These are phyloP conservation scores for Pocillopora grandis DNA, from an alignment of 92 coral and sea anemone genomes.

Conservation along the genomic window DNA sequence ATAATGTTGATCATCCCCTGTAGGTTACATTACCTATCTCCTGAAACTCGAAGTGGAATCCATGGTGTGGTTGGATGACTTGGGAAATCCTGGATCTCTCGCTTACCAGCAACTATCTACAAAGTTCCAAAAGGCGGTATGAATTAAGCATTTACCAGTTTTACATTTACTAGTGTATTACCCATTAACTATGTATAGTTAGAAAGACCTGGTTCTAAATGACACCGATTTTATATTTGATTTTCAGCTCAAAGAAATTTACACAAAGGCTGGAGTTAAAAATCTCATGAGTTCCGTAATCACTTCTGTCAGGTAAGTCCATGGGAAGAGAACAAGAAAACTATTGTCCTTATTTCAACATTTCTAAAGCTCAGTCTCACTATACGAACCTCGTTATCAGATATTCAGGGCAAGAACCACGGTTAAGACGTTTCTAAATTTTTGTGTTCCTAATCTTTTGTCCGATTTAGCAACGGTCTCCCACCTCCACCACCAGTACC, in stretches of 20 bases:
- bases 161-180: not conserved
- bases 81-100: conserved; percentile 54
- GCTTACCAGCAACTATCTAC: conserved; percentile 55
- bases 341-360: no score
- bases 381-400: not conserved
- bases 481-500: conserved; percentile 34
- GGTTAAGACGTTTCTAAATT: not conserved
- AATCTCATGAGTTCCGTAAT: conserved; percentile 5
- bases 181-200: no score
- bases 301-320: conserved; percentile 29
- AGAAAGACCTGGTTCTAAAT: no score
- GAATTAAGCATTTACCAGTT: not conserved
- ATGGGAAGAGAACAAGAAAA: not conserved
- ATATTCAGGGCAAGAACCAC: not conserved
- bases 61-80: conserved; percentile 59
- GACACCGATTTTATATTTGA: not conserved
- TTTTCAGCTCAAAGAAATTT: conserved; percentile 5
- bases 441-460: not conserved
- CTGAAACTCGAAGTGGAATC: conserved; percentile 40
- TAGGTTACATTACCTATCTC: conserved; percentile 60
- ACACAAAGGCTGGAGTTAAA: conserved; percentile 36
- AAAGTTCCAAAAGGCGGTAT: conserved; percentile 60
- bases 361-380: no score
- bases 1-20: not conserved
- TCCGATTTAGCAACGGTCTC: conserved; percentile 34